These are phyloP conservation scores for Microplitis mediator DNA, from an alignment of 1,140 invertebrate genomes.

Conservation along the genomic window DNA sequence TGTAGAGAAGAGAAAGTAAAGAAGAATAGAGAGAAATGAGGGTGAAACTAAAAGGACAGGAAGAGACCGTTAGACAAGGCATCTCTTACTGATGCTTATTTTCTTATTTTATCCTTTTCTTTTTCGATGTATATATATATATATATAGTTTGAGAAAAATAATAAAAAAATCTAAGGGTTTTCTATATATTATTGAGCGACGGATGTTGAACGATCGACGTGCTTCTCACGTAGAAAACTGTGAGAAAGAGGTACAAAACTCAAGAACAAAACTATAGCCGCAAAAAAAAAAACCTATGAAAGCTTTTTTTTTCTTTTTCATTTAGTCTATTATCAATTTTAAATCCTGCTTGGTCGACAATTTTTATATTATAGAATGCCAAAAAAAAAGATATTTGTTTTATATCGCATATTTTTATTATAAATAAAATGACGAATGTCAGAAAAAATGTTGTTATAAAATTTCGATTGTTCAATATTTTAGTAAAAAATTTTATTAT, in stretches of 20 bases:
- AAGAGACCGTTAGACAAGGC: conserved; percentile 1
- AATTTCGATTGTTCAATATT: no score
- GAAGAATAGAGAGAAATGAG: conserved; percentile 3
- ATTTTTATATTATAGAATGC: no score
- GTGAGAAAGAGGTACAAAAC: conserved; percentile 34
- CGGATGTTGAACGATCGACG: conserved; percentile 58
- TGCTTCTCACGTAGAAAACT: conserved; percentile 58
- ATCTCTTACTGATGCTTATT: not conserved
- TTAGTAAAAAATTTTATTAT: no score
- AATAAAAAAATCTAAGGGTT: conserved; percentile 46
- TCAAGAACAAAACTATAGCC: conserved; percentile 33
- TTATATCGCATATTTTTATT: no score
- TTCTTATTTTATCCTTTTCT: no score
- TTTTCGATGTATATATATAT: not conserved
- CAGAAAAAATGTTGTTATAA: no score
- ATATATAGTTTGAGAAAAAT: conserved; percentile 27
- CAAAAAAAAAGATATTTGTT: no score
- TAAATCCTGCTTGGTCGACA: no score
- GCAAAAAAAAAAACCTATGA: conserved; percentile 1
- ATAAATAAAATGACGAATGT: no score
- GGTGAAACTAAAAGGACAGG: conserved; percentile 16
- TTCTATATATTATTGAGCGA: conserved; percentile 53
- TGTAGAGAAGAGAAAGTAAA: conserved; percentile 21
- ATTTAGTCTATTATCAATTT: not conserved
- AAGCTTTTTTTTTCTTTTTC: not conserved